A percentile compares a stretch with the other conserved stretches of the same genome.
These are phyloP conservation scores for Papilio glaucus DNA, from an alignment of 1,140 invertebrate species.

Conservation along the genomic window DNA sequence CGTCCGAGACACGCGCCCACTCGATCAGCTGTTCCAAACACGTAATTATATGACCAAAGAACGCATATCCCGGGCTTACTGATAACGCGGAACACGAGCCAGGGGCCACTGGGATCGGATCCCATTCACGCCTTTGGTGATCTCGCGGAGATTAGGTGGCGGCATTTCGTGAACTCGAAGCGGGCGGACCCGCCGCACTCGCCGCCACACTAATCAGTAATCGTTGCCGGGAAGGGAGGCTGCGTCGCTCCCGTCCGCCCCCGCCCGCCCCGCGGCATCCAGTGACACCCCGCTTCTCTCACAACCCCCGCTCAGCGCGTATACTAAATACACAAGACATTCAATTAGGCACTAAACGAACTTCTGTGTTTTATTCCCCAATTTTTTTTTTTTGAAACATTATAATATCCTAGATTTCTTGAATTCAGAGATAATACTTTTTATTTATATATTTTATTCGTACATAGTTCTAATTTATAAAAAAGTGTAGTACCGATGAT, in stretches of 20 bases:
- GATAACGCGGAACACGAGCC: constrained; percentile 14
- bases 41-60: constrained; percentile 53
- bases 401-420: no score
- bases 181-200: constrained; percentile 72
- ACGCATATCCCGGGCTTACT: constrained; percentile 40
- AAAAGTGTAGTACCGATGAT: background rate
- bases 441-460: no score
- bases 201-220: constrained; percentile 80
- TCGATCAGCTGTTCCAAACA: constrained; percentile 66
- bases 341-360: constrained; percentile 49
- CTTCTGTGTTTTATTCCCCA: background rate
- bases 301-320: constrained; percentile 47
- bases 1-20: constrained; percentile 50
- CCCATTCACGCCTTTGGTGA: constrained; percentile 49
- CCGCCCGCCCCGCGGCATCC: constrained; percentile 43
- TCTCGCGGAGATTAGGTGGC: constrained; percentile 55
- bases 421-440: no score
- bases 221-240: constrained; percentile 80
- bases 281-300: constrained; percentile 38
- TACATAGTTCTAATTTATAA: no score
- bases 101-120: constrained; percentile 38
- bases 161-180: constrained; percentile 61
- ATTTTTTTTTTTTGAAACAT: background rate
- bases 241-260: constrained; percentile 67
- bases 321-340: constrained; percentile 53